Evolutionary conservation across 2,888 invertebrate species (phyloP), one percentile per base, ranked within the genome.

Genomic region (Agonopterix arenella): DNA sequence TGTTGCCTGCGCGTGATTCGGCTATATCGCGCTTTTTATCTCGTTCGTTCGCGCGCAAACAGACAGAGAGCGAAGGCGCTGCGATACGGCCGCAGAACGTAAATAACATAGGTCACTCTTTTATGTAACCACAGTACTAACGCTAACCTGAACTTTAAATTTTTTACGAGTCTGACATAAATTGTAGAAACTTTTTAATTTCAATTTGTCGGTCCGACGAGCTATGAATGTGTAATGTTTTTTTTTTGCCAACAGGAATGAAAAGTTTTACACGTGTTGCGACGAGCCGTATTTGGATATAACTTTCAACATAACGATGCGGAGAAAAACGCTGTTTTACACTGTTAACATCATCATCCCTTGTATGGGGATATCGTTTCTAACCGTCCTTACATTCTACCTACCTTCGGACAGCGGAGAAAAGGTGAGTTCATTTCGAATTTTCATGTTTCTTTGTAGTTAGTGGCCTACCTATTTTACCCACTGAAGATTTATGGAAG

Each of bases 251-350:
- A 84, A 7, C 90, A 95, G 96, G 76, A 96, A 96, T 82, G 96
- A 96, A 82, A 96, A 96, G 81, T 96, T 95, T 90, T 97, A 98
- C 91, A 97, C 97, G 62, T 98, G 98, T 91, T 98, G 98, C 89
- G 96, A 97, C 77, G 97, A 98, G 89, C 98, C 98, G 54, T 98
- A 97, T 86, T 91, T 97, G 84, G 98, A 96, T 84, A 92, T 98
- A 81, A 98, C 98, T 55, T 99, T 98, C 91, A 98, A 98, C 91
- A 98, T 99, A 75, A 98, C 98, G 60, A 96, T 98, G 95, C 92
- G 97, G 69, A 92, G 98, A 65, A 98, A 98, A 90, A 97, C 98
- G 46, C 91, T 98, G 64, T 98, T 98, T 91, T 98, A 98, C 91
- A 98, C 97, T 41, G 97, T 98, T 68, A 98, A 98, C 90, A 93